Percentiles rank a stretch among this genome's conserved stretches.
phyloP scores from a whole-genome alignment of 1,140 invertebrate genomes.

The Cydia splendana region DNA sequence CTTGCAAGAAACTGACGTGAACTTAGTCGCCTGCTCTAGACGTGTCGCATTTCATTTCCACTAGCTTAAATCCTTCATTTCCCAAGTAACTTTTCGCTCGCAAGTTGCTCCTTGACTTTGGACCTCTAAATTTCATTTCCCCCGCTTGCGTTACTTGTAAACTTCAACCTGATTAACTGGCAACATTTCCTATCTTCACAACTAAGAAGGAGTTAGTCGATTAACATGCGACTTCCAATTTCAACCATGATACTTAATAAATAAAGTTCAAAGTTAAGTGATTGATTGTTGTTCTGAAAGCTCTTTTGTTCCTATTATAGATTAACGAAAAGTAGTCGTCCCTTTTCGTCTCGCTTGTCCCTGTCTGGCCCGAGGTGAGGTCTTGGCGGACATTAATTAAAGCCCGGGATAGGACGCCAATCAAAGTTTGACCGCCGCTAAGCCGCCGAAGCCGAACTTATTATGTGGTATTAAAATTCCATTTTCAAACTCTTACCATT shows the following conservation, averaged over 20 bases:
- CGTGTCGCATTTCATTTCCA: neutral
- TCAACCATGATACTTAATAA: neutral
- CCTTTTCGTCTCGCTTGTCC: constrained; percentile 49
- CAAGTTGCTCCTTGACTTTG: constrained; percentile 43
- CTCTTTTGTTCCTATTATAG: neutral
- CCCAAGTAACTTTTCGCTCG: constrained; percentile 26
- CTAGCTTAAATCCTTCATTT: constrained; percentile 27
- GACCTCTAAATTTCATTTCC: constrained; percentile 49
- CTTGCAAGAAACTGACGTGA: neutral
- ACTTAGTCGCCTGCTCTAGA: neutral
- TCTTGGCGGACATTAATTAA: constrained; percentile 72
- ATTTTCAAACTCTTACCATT: constrained; percentile 64
- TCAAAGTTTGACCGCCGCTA: constrained; percentile 76
- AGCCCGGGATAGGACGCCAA: constrained; percentile 73
- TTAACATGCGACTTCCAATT: constrained; percentile 6
- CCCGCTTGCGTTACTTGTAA: constrained; percentile 53
- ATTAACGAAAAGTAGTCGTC: constrained; percentile 33
- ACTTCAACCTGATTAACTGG: constrained; percentile 65
- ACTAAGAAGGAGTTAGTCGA: neutral
- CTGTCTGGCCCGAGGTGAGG: constrained; percentile 53
- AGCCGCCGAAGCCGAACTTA: constrained; percentile 75
- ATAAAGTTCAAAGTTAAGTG: constrained; percentile 7
- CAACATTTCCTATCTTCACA: constrained; percentile 51
- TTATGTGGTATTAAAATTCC: constrained; percentile 77
- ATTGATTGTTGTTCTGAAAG: neutral